A percentile compares a stretch with the other conserved stretches of the same genome.
These are phyloP conservation scores for Haemorhous mexicanus DNA, from an alignment of 2,113 vertebrate genomes.

Conservation along the genomic window DNA sequence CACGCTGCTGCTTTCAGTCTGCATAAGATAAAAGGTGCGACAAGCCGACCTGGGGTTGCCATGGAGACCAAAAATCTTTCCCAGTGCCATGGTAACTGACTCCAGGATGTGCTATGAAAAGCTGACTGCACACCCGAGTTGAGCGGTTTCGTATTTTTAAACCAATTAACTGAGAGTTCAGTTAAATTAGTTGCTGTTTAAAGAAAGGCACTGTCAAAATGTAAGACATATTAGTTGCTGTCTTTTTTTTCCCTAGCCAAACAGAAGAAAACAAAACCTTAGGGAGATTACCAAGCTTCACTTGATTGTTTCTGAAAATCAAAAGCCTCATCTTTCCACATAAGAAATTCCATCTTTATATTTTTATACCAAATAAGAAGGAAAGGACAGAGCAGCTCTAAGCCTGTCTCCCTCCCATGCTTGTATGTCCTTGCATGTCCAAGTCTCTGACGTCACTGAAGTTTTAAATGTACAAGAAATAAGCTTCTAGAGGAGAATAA, in stretches of 20 bases:
- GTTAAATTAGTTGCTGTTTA: slow-evolving; percentile 45
- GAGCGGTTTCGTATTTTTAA: slow-evolving; percentile 74
- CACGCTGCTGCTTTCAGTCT: slow-evolving; percentile 23
- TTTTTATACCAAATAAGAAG: not conserved
- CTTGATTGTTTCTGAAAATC: not conserved
- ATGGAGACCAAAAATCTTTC: slow-evolving; percentile 81
- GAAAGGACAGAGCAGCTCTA: not conserved
- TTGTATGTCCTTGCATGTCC: not conserved
- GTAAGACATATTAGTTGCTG: not conserved
- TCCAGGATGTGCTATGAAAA: slow-evolving; percentile 70
- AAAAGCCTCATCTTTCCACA: not conserved
- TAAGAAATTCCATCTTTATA: not conserved
- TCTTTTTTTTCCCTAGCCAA: not conserved
- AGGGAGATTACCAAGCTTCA: not conserved
- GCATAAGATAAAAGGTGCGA: slow-evolving; percentile 60
- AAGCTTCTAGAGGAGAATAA: not conserved
- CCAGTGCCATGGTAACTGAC: slow-evolving; percentile 83
- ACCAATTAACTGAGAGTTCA: slow-evolving; percentile 67
- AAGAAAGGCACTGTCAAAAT: slow-evolving; percentile 1
- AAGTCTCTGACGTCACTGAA: not conserved
- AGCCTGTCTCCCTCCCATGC: not conserved
- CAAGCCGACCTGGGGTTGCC: slow-evolving; percentile 76
- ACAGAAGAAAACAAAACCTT: not conserved
- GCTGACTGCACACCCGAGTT: slow-evolving; percentile 62
- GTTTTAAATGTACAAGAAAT: not conserved